Conservation (phyloP, 1,140 invertebrate genomes). For the Apis mellifera region Amel_HAv3.1 CM009936.2:1956501-1957000, state of each 20-base stretch:
- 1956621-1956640: not conserved
- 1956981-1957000: not conserved
- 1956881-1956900: not conserved
- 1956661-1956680: slow-evolving; percentile 26
- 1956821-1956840: not conserved
- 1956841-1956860: too few relatives aligned
- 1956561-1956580: not conserved
- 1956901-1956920: not conserved
- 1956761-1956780: not conserved
- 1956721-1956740: not conserved
- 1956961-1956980: not conserved
- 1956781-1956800: not conserved
- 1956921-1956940: too few relatives aligned
- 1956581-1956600: not conserved
- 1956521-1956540: too few relatives aligned
- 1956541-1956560: too few relatives aligned
- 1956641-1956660: not conserved
- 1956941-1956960: not conserved
- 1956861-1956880: not conserved
- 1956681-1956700: slow-evolving; percentile 6
- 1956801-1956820: too few relatives aligned
- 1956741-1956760: not conserved
- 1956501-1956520: too few relatives aligned
- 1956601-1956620: not conserved
- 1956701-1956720: not conserved